Evolutionary conservation across 2,113 vertebrate species (phyloP), one percentile per base, ranked within the genome.

Genomic region (Mixornis gularis): DNA sequence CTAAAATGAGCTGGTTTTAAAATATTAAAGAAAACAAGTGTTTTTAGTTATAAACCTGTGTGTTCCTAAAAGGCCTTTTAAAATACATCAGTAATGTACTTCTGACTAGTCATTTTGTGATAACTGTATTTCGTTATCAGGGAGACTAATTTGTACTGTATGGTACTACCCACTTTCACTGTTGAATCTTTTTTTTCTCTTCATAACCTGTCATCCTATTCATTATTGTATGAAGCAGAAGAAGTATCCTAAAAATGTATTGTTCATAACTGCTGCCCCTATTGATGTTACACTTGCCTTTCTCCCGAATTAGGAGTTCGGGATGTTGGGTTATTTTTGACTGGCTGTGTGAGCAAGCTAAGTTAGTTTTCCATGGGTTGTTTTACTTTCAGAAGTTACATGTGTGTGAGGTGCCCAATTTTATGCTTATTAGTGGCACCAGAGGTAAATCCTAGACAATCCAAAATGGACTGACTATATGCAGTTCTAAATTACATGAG

Each of bases 391-490:
- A 36, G 43, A 69, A 77, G 22, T 53, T 52, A 22, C 10, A 30
- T 26, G 16, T 44, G 10, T 1, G 0, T 0, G 0, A 52, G 17
- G 10, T 72, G 27, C 8, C 8, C 34, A 4, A 36, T 70, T 71
- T 59, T 81, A 38, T 38, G 24, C 4, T 30, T 83, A 12, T 56
- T 65, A 40, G 38, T 58, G 46, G n/a, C 8, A 38, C 22, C 40
- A 24, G 12, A 20, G 10, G 13, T 89, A 60, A 76, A 83, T 65
- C 20, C 6, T 24, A 40, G 25, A 8, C 0, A 0, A 46, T 77
- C 21, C 16, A n/a, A 65, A 85, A 59, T 40, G 7, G 11, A 25
- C 21, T 43, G 21, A 11, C 20, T 66, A 4, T 65, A 12, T 70
- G 7, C 38, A 30, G 9, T 69, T 80, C 32, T 13, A 26, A 41